Percentiles rank a stretch among this genome's conserved stretches.
Evolutionary conservation across 1,140 invertebrate genomes (phyloP).

Genomic region (Zaprionus davidi): DNA sequence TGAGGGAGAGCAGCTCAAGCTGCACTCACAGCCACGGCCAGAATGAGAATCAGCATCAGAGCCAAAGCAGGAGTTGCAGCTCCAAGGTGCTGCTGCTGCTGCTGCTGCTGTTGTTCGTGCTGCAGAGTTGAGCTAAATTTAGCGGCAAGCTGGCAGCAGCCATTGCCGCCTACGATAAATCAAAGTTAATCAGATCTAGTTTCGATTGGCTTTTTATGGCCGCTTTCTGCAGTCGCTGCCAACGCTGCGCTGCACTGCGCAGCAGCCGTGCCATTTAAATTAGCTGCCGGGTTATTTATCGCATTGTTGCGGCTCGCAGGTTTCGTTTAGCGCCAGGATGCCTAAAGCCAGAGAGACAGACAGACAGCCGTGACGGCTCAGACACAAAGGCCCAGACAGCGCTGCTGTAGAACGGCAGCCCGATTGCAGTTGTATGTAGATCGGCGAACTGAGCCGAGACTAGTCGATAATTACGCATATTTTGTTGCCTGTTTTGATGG

Average conservation of each 20-base stretch:
- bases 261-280: conserved; percentile 73
- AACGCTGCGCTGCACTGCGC: conserved; percentile 11
- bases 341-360: conserved; percentile 34
- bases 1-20: conserved; percentile 36
- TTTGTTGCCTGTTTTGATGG: conserved; percentile 80
- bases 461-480: conserved; percentile 79
- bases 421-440: conserved; percentile 38
- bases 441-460: conserved; percentile 36
- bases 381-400: conserved; percentile 73
- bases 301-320: conserved; percentile 75
- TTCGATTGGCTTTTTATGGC: conserved; percentile 78
- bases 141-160: conserved; percentile 38
- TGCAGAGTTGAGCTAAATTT: conserved; percentile 62
- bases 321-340: conserved; percentile 80
- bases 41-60: not conserved
- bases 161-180: conserved; percentile 75
- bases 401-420: conserved; percentile 17
- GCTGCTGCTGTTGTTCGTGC: too few relatives aligned
- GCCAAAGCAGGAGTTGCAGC: not conserved
- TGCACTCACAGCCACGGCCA: not conserved
- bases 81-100: conserved; percentile 1
- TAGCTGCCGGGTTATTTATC: conserved; percentile 81
- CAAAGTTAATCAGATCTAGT: conserved; percentile 82
- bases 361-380: conserved; percentile 43
- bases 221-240: conserved; percentile 25